Conservation (phyloP, 2,113 vertebrate species). For the Barbus barbus region DNA sequence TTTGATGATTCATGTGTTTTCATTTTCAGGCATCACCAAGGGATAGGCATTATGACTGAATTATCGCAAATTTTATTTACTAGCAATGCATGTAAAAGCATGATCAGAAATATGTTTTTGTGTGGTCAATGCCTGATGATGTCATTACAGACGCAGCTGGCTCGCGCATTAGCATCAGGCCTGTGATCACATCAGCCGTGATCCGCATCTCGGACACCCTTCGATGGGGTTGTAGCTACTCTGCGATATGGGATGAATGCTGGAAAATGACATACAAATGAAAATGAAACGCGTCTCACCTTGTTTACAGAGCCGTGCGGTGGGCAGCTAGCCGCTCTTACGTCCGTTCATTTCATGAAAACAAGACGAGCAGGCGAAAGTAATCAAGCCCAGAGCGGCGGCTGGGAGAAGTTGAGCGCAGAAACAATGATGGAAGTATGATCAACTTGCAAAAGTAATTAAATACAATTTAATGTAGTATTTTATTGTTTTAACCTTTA, state of each 20-base stretch:
- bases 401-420: constrained; percentile 43
- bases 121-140: background rate
- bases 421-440: constrained; percentile 50
- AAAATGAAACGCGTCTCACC: constrained; percentile 57
- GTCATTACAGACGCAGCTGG: constrained; percentile 26
- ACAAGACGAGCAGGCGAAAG: constrained; percentile 65
- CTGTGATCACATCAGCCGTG: background rate
- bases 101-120: background rate
- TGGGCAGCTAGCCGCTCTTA: constrained; percentile 35
- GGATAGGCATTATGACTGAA: background rate
- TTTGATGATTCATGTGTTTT: background rate
- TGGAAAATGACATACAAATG: constrained; percentile 4
- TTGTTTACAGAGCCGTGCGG: constrained; percentile 57
- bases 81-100: background rate
- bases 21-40: background rate
- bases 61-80: background rate
- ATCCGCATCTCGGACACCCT: background rate
- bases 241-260: background rate
- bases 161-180: constrained; percentile 32
- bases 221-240: background rate
- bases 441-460: too few relatives aligned
- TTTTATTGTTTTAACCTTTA: too few relatives aligned
- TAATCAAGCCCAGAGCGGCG: constrained; percentile 54
- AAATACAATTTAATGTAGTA: too few relatives aligned
- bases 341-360: constrained; percentile 62